Conservation (phyloP, 1,140 invertebrate genomes). For the Streblospio benedicti region DNA sequence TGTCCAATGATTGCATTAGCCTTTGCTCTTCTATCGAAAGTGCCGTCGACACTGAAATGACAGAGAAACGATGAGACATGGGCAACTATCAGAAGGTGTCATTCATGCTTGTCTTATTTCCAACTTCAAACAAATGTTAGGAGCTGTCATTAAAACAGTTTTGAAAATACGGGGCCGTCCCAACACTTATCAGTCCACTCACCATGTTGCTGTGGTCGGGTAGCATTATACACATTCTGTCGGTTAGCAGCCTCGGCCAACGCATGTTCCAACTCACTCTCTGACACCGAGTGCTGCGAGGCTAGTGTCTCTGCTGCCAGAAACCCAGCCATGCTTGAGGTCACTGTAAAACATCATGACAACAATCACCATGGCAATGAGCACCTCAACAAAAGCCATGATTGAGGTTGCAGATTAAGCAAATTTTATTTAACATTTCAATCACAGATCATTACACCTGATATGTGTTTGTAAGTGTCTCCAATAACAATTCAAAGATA, state of each 20-base stretch:
- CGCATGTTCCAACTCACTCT: slow-evolving; percentile 11
- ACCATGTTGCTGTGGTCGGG: too few species aligned
- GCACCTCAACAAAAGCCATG: not conserved
- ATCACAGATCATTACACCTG: too few species aligned
- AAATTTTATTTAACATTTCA: too few species aligned
- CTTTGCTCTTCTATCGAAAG: slow-evolving; percentile 41
- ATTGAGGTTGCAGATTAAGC: too few species aligned
- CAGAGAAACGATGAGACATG: not conserved
- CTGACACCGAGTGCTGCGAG: slow-evolving; percentile 7
- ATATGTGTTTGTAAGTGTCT: too few species aligned
- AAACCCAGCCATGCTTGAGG: slow-evolving; percentile 52
- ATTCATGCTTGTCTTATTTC: slow-evolving; percentile 13
- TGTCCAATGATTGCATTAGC: slow-evolving; percentile 38
- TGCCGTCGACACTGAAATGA: slow-evolving; percentile 31
- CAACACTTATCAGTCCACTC: too few species aligned
- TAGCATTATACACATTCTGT: slow-evolving; percentile 7
- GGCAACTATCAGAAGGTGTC: not conserved
- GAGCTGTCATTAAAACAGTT: too few species aligned
- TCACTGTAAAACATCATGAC: slow-evolving; percentile 11
- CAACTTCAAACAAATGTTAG: too few species aligned
- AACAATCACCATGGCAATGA: not conserved
- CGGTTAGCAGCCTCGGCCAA: slow-evolving; percentile 7
- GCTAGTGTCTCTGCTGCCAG: slow-evolving; percentile 62
- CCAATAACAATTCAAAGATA: too few species aligned
- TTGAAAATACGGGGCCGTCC: too few species aligned